Percentiles rank a stretch among this genome's conserved stretches.
These are phyloP conservation scores for Hirtodrosophila histrioides DNA, from an alignment of 2,888 invertebrate genomes.

Conservation along the genomic window DNA sequence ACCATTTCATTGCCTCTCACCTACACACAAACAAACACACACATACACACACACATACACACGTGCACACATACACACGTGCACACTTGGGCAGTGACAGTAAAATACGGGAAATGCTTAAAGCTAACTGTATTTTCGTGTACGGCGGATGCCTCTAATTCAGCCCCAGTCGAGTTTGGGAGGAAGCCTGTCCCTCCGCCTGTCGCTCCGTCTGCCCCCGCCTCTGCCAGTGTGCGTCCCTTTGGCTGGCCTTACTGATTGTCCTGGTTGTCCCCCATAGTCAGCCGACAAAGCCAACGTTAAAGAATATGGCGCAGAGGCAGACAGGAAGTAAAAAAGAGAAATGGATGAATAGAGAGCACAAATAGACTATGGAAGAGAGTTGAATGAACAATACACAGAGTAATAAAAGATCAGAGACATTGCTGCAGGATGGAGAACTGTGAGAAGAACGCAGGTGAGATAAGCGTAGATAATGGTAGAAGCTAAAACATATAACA, in stretches of 20 bases:
- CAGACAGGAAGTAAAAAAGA: conserved; percentile 1
- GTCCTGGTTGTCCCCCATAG: conserved; percentile 46
- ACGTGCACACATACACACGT: conserved; percentile 15
- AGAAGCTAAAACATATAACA: too few relatives aligned
- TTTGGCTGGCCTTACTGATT: conserved; percentile 48
- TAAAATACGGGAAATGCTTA: conserved; percentile 79
- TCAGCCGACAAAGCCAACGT: conserved; percentile 42
- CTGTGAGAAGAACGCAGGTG: too few relatives aligned
- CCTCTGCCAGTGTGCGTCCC: conserved; percentile 25
- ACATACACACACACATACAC: conserved; percentile 14
- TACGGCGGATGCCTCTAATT: conserved; percentile 72
- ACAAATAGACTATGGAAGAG: background rate
- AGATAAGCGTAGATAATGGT: too few relatives aligned
- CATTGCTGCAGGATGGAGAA: too few relatives aligned
- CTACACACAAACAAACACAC: conserved; percentile 29
- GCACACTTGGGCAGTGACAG: conserved; percentile 61
- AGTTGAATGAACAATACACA: conserved; percentile 2
- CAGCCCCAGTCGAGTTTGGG: conserved; percentile 25
- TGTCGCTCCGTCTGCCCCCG: conserved; percentile 5
- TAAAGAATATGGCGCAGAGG: conserved; percentile 39
- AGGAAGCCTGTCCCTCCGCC: background rate
- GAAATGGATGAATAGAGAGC: background rate
- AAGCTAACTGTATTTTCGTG: conserved; percentile 79
- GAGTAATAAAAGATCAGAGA: background rate
- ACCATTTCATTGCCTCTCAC: conserved; percentile 38